Percentiles rank a stretch among this genome's conserved stretches.
Evolutionary conservation across 2,113 vertebrate species (phyloP).

Genomic region (Platichthys flesus): DNA sequence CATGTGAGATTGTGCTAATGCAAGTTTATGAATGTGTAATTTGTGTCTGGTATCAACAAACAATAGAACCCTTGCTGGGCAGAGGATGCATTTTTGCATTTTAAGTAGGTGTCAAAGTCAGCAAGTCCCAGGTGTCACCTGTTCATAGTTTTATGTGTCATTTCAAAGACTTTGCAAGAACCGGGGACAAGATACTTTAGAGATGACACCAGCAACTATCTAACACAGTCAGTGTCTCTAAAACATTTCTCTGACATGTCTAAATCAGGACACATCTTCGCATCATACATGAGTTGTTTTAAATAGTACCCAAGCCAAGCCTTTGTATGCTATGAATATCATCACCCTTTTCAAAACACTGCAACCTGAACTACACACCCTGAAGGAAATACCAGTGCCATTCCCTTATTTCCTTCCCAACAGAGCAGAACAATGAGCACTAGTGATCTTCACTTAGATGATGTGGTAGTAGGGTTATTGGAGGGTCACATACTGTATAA

Average conservation of each 20-base stretch:
- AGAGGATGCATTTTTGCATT: slow-evolving; percentile 52
- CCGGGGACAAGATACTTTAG: slow-evolving; percentile 12
- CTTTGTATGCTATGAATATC: slow-evolving; percentile 4
- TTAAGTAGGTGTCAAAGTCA: slow-evolving; percentile 42
- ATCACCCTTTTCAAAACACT: slow-evolving; percentile 31
- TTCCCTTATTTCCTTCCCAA: slow-evolving; percentile 35
- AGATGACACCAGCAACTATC: slow-evolving; percentile 2
- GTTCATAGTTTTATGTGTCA: slow-evolving; percentile 22
- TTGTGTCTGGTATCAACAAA: slow-evolving; percentile 11
- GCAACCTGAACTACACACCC: slow-evolving; percentile 1
- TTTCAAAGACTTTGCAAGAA: slow-evolving; percentile 43
- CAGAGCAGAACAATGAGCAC: slow-evolving; percentile 47
- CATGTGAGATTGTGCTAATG: not conserved
- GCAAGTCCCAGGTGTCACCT: slow-evolving; percentile 21
- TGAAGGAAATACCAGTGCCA: slow-evolving; percentile 25
- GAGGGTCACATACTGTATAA: slow-evolving; percentile 39
- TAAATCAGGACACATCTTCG: not conserved
- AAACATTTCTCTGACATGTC: slow-evolving; percentile 1
- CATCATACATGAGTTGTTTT: not conserved
- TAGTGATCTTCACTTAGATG: slow-evolving; percentile 37
- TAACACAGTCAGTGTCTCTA: not conserved
- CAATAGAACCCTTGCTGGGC: slow-evolving; percentile 11
- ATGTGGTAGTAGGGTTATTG: slow-evolving; percentile 34
- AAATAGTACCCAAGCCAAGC: not conserved
- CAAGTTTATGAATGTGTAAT: not conserved